Conservation (phyloP, 2,797 vertebrate species). For the Propithecus perrieri region DNA sequence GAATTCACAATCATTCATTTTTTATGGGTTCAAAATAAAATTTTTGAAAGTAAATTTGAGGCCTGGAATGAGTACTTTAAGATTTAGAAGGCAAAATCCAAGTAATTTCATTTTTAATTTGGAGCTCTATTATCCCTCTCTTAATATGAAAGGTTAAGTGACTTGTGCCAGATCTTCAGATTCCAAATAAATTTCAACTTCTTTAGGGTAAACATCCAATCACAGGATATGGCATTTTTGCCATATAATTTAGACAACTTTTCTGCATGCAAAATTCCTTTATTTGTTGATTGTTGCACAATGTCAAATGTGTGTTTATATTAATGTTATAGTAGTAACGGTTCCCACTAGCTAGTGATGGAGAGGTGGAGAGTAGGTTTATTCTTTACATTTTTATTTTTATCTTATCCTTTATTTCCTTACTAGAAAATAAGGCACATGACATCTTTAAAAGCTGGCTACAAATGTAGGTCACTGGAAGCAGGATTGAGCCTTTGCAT, state of each 20-base stretch:
- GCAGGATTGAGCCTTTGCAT: constrained; percentile 35
- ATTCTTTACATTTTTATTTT: not conserved
- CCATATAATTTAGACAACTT: not conserved
- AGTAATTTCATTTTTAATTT: constrained; percentile 16
- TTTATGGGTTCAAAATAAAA: constrained; percentile 29
- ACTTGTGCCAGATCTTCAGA: not conserved
- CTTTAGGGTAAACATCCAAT: not conserved
- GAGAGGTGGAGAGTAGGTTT: not conserved
- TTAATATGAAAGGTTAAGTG: not conserved
- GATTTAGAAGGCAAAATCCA: not conserved
- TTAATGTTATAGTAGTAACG: not conserved
- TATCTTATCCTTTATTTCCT: constrained; percentile 23
- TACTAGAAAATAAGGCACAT: constrained; percentile 60
- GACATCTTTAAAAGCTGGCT: constrained; percentile 65
- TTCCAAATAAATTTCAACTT: not conserved
- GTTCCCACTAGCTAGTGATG: not conserved
- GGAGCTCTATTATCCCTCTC: not conserved
- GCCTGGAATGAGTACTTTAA: not conserved
- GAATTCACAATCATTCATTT: not conserved
- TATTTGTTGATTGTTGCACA: not conserved
- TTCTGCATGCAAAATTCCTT: constrained; percentile 4
- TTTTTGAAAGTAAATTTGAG: constrained; percentile 18
- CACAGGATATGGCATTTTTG: not conserved
- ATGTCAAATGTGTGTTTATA: not conserved
- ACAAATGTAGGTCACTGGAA: constrained; percentile 79